Conservation (phyloP, 37 sponge, comb jelly and placozoan genomes). For the Lycopodina hypogea region DNA sequence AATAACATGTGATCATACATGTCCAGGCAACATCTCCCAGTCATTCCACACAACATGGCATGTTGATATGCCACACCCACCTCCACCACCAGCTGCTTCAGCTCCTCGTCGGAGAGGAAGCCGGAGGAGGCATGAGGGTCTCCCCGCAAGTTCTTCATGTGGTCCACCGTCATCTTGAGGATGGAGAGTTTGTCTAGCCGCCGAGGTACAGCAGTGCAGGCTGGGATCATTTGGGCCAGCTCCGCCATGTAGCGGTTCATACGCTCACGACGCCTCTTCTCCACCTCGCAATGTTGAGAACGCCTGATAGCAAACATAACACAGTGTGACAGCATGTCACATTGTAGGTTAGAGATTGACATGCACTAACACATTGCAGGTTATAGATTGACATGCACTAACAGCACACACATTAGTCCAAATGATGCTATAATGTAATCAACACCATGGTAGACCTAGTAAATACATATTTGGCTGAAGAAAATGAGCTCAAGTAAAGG, state of each 20-base stretch:
- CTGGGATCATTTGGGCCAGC: constrained; percentile 90
- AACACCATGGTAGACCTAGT: too few species aligned
- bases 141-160: constrained; percentile 86
- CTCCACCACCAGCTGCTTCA: constrained; percentile 89
- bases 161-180: constrained; percentile 89
- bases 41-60: too few species aligned
- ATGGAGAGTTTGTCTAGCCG: constrained; percentile 86
- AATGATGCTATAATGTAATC: too few species aligned
- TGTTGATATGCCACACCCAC: too few species aligned
- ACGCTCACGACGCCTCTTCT: constrained; percentile 82
- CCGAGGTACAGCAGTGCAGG: constrained; percentile 77
- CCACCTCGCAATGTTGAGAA: constrained; percentile 87
- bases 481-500: too few species aligned
- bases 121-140: constrained; percentile 64
- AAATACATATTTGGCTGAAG: too few species aligned
- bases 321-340: not conserved
- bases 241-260: constrained; percentile 90
- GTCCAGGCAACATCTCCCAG: too few species aligned
- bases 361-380: not conserved
- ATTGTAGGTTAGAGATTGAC: not conserved
- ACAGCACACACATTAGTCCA: too few species aligned
- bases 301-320: constrained; percentile 6
- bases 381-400: not conserved
- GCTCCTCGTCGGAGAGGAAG: constrained; percentile 85
- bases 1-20: too few species aligned